phyloP scores from a whole-genome alignment of 2,888 invertebrate genomes.

The Lottia scabra region DNA sequence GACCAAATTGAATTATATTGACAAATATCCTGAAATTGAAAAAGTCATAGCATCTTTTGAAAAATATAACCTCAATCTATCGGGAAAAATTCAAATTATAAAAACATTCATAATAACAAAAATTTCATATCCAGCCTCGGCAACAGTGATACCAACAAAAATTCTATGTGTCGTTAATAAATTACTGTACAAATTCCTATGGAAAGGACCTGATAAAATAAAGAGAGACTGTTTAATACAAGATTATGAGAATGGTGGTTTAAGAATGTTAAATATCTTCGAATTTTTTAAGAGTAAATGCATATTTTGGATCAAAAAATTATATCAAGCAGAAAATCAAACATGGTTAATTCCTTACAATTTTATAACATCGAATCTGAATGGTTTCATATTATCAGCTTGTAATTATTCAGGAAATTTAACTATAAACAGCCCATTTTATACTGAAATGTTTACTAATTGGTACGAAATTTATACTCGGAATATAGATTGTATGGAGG shows the following conservation, averaged over 20 bases:
- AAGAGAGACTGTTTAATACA: neutral
- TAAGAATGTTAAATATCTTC: neutral
- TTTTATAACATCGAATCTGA: too few species aligned
- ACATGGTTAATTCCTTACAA: too few species aligned
- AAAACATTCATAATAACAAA: neutral
- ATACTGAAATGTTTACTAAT: neutral
- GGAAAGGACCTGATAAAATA: neutral
- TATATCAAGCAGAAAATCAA: too few species aligned
- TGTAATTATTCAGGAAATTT: neutral
- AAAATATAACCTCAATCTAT: neutral
- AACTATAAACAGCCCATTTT: neutral
- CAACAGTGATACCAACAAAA: neutral
- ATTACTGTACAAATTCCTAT: neutral
- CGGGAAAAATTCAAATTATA: neutral
- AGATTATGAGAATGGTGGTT: neutral
- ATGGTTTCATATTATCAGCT: too few species aligned
- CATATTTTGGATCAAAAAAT: too few species aligned
- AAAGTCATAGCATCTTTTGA: neutral
- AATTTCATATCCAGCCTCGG: neutral
- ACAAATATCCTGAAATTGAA: neutral
- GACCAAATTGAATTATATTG: neutral
- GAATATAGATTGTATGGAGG: neutral
- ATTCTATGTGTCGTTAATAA: neutral
- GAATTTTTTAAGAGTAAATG: neutral
- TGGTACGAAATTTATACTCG: neutral